phyloP scores from a whole-genome alignment of 2,113 vertebrate species.

The Oreamnos americanus region DNA sequence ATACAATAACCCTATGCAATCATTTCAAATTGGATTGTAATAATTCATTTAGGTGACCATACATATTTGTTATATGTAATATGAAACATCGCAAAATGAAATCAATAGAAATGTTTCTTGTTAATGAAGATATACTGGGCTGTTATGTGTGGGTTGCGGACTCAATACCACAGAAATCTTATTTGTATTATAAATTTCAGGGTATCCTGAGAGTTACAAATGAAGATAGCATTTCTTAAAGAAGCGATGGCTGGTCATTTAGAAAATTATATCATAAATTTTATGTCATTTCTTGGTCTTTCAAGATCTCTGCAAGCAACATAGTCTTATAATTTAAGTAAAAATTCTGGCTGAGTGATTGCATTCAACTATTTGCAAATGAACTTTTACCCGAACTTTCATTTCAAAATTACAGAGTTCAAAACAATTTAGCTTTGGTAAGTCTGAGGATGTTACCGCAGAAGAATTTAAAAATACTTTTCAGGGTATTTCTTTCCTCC shows the following conservation, averaged over 20 bases:
- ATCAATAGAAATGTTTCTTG: slow-evolving; percentile 95
- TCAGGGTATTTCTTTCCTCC: not conserved
- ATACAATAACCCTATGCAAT: slow-evolving; percentile 89
- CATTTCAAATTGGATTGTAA: slow-evolving; percentile 91
- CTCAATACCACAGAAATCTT: slow-evolving; percentile 85
- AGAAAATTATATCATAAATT: slow-evolving; percentile 80
- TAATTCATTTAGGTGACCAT: slow-evolving; percentile 92
- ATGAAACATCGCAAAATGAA: slow-evolving; percentile 92
- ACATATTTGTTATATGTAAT: slow-evolving; percentile 94
- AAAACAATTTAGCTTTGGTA: slow-evolving; percentile 1
- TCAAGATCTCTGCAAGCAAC: slow-evolving; percentile 59
- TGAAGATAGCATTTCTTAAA: slow-evolving; percentile 79
- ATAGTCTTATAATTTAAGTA: slow-evolving; percentile 27
- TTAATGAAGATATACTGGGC: slow-evolving; percentile 94
- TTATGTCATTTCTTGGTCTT: slow-evolving; percentile 74
- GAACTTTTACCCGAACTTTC: slow-evolving; percentile 54
- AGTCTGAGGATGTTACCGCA: not conserved
- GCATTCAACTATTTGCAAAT: slow-evolving; percentile 48
- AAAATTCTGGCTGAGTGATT: slow-evolving; percentile 33
- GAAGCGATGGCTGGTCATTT: slow-evolving; percentile 79
- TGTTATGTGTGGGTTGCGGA: slow-evolving; percentile 85
- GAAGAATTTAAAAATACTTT: not conserved
- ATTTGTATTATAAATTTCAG: slow-evolving; percentile 85
- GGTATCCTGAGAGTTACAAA: slow-evolving; percentile 79
- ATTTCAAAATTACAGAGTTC: slow-evolving; percentile 16